Conservation (phyloP, 2,797 vertebrate species). For the Myoxocephalus aenaeus region DNA sequence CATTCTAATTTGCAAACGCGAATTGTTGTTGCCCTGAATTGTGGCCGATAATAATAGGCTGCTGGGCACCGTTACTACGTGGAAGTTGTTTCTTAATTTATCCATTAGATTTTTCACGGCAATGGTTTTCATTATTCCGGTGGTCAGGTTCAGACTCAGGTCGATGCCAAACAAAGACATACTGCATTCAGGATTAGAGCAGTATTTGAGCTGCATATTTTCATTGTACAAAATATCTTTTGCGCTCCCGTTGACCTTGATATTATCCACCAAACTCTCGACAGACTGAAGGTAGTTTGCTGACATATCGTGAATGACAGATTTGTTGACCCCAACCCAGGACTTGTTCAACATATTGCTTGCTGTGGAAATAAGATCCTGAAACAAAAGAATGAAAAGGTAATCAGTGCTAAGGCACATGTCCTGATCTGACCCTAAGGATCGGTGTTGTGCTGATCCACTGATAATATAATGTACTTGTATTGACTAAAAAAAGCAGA, state of each 20-base stretch:
- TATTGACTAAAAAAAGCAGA: not conserved
- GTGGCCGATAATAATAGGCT: slow-evolving; percentile 74
- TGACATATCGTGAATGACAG: slow-evolving; percentile 30
- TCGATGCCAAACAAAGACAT: slow-evolving; percentile 53
- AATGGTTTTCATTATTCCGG: slow-evolving; percentile 70
- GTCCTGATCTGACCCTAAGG: not conserved
- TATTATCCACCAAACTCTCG: slow-evolving; percentile 77
- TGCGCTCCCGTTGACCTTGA: slow-evolving; percentile 52
- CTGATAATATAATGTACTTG: not conserved
- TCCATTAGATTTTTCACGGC: slow-evolving; percentile 74
- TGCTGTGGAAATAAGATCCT: slow-evolving; percentile 76
- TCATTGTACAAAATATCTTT: not conserved
- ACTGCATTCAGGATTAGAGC: slow-evolving; percentile 47
- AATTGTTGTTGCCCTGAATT: slow-evolving; percentile 9
- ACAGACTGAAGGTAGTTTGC: slow-evolving; percentile 74
- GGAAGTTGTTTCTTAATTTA: slow-evolving; percentile 57
- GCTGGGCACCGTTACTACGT: fast-evolving
- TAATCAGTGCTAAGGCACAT: not conserved
- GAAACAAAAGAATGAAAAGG: slow-evolving; percentile 46
- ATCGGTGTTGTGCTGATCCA: not conserved
- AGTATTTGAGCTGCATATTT: slow-evolving; percentile 79
- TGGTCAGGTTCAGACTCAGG: slow-evolving; percentile 53
- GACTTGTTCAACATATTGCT: slow-evolving; percentile 77
- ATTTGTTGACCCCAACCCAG: slow-evolving; percentile 41
- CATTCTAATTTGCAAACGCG: slow-evolving; percentile 59